Percentiles rank a stretch among this genome's conserved stretches.
Conservation (phyloP, 2,797 vertebrate species). For the Oophaga sylvatica region DNA sequence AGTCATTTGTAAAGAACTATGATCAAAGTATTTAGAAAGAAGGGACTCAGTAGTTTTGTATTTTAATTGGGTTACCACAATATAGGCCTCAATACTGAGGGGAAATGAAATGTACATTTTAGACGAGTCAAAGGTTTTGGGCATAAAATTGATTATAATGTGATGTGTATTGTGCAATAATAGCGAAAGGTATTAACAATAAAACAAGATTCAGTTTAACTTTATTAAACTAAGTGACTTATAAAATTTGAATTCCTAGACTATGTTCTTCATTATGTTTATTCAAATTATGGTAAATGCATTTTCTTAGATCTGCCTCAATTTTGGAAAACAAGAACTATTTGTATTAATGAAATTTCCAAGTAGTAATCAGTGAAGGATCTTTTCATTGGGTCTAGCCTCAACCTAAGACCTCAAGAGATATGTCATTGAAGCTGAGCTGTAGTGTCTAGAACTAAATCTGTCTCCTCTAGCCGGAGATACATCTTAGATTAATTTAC, state of each 20-base stretch:
- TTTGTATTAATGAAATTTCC: too few species aligned
- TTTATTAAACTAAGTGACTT: background rate
- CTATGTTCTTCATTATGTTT: too few species aligned
- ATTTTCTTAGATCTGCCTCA: too few species aligned
- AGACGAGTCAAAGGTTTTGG: background rate
- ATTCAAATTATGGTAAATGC: too few species aligned
- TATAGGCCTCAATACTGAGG: background rate
- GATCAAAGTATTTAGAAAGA: constrained; percentile 13
- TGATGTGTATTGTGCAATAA: background rate
- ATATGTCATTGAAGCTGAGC: too few species aligned
- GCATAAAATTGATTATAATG: background rate
- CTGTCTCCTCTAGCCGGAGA: too few species aligned
- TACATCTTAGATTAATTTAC: too few species aligned
- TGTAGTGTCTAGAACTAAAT: too few species aligned
- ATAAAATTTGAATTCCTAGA: background rate
- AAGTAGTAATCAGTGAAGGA: too few species aligned
- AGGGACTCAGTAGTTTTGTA: background rate
- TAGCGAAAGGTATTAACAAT: background rate
- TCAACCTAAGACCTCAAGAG: too few species aligned
- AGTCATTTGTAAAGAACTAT: constrained; percentile 12
- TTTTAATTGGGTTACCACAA: constrained; percentile 6
- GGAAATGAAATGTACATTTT: background rate
- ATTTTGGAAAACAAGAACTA: too few species aligned
- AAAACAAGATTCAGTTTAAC: background rate
- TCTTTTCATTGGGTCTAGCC: too few species aligned